Percentiles rank a stretch among this genome's conserved stretches.
These are phyloP conservation scores for Gymnothorax javanicus DNA, from an alignment of 2,797 vertebrate species.

Conservation along the genomic window DNA sequence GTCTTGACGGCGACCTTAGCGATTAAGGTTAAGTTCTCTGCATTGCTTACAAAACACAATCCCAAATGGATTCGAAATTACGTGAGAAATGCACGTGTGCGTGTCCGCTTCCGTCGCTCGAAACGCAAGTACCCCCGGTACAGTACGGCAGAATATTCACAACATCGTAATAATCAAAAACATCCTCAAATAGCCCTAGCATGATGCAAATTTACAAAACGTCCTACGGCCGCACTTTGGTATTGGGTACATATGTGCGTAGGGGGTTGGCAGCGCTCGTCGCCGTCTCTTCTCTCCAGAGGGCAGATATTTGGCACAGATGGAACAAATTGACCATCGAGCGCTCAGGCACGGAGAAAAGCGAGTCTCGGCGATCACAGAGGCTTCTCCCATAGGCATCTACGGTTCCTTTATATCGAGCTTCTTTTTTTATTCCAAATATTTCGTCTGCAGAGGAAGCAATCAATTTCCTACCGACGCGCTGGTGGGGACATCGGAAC, in stretches of 20 bases:
- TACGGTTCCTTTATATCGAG: conserved; percentile 48
- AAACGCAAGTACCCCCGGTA: too few relatives aligned
- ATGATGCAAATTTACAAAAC: not conserved
- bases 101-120: too few relatives aligned
- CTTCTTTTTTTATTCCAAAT: conserved; percentile 64
- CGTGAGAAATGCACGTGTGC: too few relatives aligned
- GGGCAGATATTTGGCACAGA: not conserved
- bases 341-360: conserved; percentile 57
- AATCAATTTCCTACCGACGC: conserved; percentile 64
- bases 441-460: conserved; percentile 74
- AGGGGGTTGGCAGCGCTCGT: not conserved
- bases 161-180: not conserved
- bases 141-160: too few relatives aligned
- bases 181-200: not conserved
- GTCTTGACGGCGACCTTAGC: too few relatives aligned
- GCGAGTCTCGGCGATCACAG: conserved; percentile 27
- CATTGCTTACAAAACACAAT: too few relatives aligned
- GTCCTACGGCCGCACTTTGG: not conserved
- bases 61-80: too few relatives aligned
- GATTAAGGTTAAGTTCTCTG: too few relatives aligned
- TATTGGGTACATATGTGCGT: too few relatives aligned
- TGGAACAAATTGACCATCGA: conserved; percentile 56
- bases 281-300: not conserved
- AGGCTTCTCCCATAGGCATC: conserved; percentile 32
- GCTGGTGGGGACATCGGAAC: conserved; percentile 32